Percentiles rank a stretch among this genome's conserved stretches.
phyloP scores from a whole-genome alignment of 2,888 invertebrate genomes.

The Parnassius orleans region DNA sequence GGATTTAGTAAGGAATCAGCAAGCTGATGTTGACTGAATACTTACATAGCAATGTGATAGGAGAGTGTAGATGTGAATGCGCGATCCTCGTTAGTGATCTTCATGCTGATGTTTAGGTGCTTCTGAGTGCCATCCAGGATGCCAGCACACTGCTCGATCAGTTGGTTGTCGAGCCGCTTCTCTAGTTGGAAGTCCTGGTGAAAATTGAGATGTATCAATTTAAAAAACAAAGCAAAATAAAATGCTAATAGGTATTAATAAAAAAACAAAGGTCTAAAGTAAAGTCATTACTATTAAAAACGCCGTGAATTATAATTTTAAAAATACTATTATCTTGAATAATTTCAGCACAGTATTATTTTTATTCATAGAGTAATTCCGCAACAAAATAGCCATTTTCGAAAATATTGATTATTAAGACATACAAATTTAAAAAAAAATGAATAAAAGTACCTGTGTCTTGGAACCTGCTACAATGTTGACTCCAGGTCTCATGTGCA shows the following conservation, averaged over 20 bases:
- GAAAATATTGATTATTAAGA: no score
- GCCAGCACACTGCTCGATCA: slow-evolving; percentile 86
- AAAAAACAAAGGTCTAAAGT: no score
- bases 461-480: slow-evolving; percentile 95
- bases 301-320: no score
- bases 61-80: slow-evolving; percentile 97
- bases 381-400: not conserved
- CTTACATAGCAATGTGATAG: slow-evolving; percentile 94
- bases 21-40: not conserved
- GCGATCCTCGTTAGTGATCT: slow-evolving; percentile 94
- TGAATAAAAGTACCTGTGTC: slow-evolving; percentile 76
- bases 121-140: slow-evolving; percentile 88
- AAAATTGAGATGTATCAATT: not conserved
- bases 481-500: slow-evolving; percentile 93
- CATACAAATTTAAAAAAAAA: not conserved
- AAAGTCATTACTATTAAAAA: no score
- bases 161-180: slow-evolving; percentile 88
- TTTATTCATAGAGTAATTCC: no score
- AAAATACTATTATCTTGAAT: no score
- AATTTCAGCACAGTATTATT: no score
- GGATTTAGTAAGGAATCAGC: not conserved
- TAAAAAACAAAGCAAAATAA: no score
- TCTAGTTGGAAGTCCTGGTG: slow-evolving; percentile 91
- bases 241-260: no score
- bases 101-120: slow-evolving; percentile 86